A percentile compares a stretch with the other conserved stretches of the same genome.
phyloP scores from a whole-genome alignment of 2,113 vertebrate species.

The Cottus gobio region DNA sequence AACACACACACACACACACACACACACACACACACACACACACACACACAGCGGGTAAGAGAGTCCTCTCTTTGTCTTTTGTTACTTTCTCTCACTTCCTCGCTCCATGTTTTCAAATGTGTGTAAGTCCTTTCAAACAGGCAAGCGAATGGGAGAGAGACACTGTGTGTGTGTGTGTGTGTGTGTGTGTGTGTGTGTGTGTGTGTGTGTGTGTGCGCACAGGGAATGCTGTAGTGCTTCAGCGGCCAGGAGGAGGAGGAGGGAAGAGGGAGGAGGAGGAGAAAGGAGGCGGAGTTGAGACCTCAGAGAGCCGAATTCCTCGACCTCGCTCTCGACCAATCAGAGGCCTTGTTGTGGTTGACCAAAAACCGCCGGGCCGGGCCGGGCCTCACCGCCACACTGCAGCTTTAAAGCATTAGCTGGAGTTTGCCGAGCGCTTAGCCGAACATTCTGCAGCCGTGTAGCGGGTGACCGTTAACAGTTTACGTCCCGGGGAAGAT shows the following conservation, averaged over 20 bases:
- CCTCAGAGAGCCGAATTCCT: conserved; percentile 85
- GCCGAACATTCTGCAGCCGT: conserved; percentile 20
- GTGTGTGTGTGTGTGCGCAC: conserved; percentile 18
- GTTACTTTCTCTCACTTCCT: conserved; percentile 61
- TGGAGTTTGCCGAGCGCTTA: conserved; percentile 47
- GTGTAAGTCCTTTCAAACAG: conserved; percentile 46
- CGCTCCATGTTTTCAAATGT: conserved; percentile 50
- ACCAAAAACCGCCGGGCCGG: conserved; percentile 77
- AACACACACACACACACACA: conserved; percentile 12
- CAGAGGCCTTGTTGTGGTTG: conserved; percentile 76
- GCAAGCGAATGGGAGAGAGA: conserved; percentile 25
- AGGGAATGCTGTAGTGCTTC: conserved; percentile 74
- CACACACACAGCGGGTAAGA: conserved; percentile 54
- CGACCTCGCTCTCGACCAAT: conserved; percentile 81
- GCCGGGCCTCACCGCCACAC: conserved; percentile 68
- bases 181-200: conserved; percentile 15
- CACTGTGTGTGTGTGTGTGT: not conserved
- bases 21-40: conserved; percentile 32
- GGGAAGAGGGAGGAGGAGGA: conserved; percentile 65
- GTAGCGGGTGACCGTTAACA: not conserved
- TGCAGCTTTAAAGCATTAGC: conserved; percentile 74
- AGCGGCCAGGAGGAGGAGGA: conserved; percentile 55
- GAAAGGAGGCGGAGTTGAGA: conserved; percentile 66
- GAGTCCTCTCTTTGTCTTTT: conserved; percentile 54
- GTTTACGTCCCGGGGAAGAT: not conserved